Conservation (phyloP, 35 echinoderm and acorn worm species). For the Eucidaris tribuloides region DNA sequence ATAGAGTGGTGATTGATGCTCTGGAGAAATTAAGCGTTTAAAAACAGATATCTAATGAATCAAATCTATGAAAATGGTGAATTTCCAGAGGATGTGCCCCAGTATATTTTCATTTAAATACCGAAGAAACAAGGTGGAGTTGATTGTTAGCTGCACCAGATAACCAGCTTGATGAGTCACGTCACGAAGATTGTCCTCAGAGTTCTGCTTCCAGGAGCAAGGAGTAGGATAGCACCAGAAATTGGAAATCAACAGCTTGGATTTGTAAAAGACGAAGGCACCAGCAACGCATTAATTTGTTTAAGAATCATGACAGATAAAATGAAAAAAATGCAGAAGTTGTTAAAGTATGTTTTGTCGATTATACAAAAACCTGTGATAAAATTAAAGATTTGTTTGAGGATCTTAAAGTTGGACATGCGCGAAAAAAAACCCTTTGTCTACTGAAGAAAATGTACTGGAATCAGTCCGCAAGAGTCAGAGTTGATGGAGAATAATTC, state of each 20-base stretch:
- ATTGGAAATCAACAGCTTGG: neutral
- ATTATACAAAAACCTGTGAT: neutral
- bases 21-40: neutral
- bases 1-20: neutral
- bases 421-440: too few relatives aligned
- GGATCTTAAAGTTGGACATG: too few relatives aligned
- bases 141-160: neutral
- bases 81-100: neutral
- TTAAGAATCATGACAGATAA: neutral
- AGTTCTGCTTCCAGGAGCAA: neutral
- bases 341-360: neutral
- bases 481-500: neutral
- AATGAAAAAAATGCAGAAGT: neutral
- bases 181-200: neutral
- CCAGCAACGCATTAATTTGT: neutral
- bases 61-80: neutral
- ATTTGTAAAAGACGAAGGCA: neutral
- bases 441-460: neutral
- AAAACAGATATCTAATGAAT: neutral
- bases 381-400: neutral
- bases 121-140: neutral
- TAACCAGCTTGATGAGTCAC: slow-evolving; percentile 23
- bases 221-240: neutral
- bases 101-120: neutral
- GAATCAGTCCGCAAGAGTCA: neutral